Evolutionary conservation across 2,113 vertebrate genomes (phyloP).

Genomic region (Grallaria varia): DNA sequence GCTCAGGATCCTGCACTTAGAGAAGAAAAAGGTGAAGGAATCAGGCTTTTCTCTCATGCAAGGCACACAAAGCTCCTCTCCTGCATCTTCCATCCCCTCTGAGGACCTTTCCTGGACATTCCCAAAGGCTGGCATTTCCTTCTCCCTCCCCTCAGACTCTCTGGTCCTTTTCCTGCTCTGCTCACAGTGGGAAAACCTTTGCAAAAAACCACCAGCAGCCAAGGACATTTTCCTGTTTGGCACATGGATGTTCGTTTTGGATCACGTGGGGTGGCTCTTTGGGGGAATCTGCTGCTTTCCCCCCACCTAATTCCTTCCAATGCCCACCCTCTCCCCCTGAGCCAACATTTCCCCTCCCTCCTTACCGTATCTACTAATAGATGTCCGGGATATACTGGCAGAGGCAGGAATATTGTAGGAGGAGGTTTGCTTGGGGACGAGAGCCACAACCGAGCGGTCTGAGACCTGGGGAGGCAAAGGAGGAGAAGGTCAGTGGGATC

Average conservation of each 20-base stretch:
- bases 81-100: background rate
- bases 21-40: background rate
- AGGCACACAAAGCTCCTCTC: background rate
- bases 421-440: constrained; percentile 97
- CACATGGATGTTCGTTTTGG: accelerated
- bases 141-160: background rate
- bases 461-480: constrained; percentile 81
- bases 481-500: background rate
- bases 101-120: background rate
- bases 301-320: background rate
- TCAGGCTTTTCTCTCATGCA: background rate
- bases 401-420: constrained; percentile 97
- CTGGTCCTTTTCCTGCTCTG: background rate
- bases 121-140: background rate
- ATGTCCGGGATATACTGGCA: constrained; percentile 93
- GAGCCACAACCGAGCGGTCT: constrained; percentile 92
- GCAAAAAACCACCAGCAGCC: background rate
- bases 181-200: background rate
- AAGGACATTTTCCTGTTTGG: background rate
- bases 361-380: constrained; percentile 97
- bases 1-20: background rate
- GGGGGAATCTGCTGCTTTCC: background rate
- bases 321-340: accelerated
- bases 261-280: accelerated
- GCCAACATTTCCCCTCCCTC: background rate